These are phyloP conservation scores for Abrostola tripartita DNA, from an alignment of 2,888 invertebrate species.

Conservation along the genomic window DNA sequence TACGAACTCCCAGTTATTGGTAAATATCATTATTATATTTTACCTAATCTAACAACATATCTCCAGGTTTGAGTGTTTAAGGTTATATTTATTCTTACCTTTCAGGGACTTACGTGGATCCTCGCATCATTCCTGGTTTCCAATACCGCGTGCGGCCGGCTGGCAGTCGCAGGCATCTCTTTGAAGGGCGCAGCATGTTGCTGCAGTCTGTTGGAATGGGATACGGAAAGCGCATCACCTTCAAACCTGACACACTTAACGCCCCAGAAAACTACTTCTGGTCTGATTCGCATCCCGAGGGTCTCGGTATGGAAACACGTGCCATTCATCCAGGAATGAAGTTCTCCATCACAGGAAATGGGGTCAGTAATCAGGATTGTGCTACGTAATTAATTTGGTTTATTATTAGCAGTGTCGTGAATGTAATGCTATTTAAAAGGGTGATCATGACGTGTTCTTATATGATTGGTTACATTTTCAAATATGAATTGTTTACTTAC, in stretches of 20 bases:
- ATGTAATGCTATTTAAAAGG: too few species aligned
- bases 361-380: slow-evolving; percentile 72
- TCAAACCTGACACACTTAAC: slow-evolving; percentile 89
- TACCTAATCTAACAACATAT: not conserved
- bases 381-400: too few species aligned
- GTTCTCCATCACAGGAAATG: slow-evolving; percentile 89
- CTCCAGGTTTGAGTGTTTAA: slow-evolving; percentile 7
- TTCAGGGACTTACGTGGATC: slow-evolving; percentile 92
- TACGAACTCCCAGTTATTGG: slow-evolving; percentile 92
- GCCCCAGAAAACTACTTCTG: slow-evolving; percentile 91
- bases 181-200: slow-evolving; percentile 89
- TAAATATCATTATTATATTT: slow-evolving; percentile 69
- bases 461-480: too few species aligned
- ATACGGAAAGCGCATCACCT: slow-evolving; percentile 92
- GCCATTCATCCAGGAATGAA: slow-evolving; percentile 91
- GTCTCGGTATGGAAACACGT: slow-evolving; percentile 91
- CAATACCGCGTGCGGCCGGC: slow-evolving; percentile 91
- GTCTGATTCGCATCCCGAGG: slow-evolving; percentile 93
- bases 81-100: slow-evolving; percentile 10
- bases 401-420: too few species aligned
- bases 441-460: too few species aligned
- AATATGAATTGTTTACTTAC: slow-evolving; percentile 39
- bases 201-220: slow-evolving; percentile 92
- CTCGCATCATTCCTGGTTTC: slow-evolving; percentile 92
- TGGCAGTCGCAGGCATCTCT: slow-evolving; percentile 90